Percentiles rank a stretch among this genome's conserved stretches.
Evolutionary conservation across 1,140 invertebrate species (phyloP).

Genomic region (Pogonognathellus flavescens): DNA sequence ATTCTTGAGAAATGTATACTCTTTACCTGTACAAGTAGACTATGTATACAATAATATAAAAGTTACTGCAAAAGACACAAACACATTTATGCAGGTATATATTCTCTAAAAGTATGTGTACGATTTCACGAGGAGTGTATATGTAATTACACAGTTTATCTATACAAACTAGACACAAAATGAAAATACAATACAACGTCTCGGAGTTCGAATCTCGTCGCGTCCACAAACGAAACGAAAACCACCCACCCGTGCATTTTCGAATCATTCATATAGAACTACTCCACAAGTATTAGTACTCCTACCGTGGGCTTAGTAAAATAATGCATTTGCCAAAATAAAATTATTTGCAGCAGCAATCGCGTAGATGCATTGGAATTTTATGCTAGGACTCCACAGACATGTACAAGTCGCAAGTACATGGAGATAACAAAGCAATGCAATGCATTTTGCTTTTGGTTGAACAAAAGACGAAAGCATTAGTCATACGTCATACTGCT

Average conservation of each 20-base stretch:
- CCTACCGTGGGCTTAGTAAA: neutral
- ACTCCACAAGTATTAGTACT: neutral
- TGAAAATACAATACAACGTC: too few species aligned
- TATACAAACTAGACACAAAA: too few species aligned
- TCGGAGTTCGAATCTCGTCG: neutral
- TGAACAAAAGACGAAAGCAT: neutral
- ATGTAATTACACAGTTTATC: conserved; percentile 9
- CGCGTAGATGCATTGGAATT: too few species aligned
- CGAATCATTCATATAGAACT: conserved; percentile 22
- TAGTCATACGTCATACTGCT: neutral
- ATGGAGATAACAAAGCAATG: too few species aligned
- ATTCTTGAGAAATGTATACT: too few species aligned
- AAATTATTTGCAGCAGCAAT: too few species aligned
- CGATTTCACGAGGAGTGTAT: neutral
- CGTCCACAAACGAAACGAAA: conserved; percentile 7
- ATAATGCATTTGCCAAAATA: conserved; percentile 27
- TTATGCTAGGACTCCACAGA: too few species aligned
- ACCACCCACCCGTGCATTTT: conserved; percentile 31
- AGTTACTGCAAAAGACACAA: too few species aligned
- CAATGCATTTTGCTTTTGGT: neutral
- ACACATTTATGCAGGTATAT: neutral
- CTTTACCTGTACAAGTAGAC: too few species aligned
- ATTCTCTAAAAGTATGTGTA: neutral
- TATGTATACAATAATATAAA: too few species aligned
- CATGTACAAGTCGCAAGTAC: too few species aligned